Percentiles rank a stretch among this genome's conserved stretches.
These are phyloP conservation scores for Gopherus evgoodei DNA, from an alignment of 2,113 vertebrate species.

Conservation along the genomic window DNA sequence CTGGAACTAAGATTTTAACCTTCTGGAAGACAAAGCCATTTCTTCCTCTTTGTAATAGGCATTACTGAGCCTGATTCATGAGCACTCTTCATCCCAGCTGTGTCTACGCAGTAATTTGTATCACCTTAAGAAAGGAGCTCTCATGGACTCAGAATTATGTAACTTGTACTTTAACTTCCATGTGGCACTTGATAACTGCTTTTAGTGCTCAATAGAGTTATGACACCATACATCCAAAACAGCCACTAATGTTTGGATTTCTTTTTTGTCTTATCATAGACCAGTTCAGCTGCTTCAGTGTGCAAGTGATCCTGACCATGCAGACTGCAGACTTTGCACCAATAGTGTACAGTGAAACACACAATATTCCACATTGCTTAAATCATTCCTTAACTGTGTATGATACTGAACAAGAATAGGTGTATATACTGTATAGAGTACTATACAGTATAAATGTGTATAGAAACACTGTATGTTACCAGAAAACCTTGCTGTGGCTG, in stretches of 20 bases:
- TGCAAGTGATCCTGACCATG: slow-evolving; percentile 70
- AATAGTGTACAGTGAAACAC: neutral
- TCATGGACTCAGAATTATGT: neutral
- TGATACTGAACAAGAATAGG: neutral
- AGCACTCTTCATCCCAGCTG: neutral
- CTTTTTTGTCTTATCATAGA: slow-evolving; percentile 72
- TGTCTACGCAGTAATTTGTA: neutral
- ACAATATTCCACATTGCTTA: rapidly evolving
- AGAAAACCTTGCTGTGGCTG: slow-evolving; percentile 43
- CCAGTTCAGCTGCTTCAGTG: slow-evolving; percentile 86
- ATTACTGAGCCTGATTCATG: neutral
- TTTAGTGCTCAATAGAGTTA: neutral
- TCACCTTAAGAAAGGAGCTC: neutral
- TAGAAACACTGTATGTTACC: neutral
- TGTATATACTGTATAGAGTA: slow-evolving; percentile 6
- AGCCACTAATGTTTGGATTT: neutral
- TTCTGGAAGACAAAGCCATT: neutral
- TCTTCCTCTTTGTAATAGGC: neutral
- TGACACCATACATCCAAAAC: neutral
- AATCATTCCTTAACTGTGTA: rapidly evolving
- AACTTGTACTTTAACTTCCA: neutral
- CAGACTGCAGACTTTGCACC: slow-evolving; percentile 69
- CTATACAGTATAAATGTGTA: neutral
- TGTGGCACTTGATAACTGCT: neutral
- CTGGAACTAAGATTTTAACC: neutral